Percentiles rank a stretch among this genome's conserved stretches.
phyloP scores from a whole-genome alignment of 2,888 invertebrate species.

The Malthinus flaveolus region DNA sequence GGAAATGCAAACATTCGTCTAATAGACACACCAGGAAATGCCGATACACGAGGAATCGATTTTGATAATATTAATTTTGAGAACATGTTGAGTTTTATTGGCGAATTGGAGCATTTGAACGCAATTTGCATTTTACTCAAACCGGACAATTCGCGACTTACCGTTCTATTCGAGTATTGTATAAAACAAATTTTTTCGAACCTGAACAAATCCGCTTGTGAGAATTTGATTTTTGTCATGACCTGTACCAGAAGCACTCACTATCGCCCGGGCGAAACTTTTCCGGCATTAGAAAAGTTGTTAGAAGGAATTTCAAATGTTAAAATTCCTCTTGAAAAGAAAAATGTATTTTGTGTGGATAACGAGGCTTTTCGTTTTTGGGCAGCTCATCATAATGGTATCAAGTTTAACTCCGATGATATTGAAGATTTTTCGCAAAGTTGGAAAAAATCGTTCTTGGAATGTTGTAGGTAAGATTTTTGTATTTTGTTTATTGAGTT shows the following conservation, averaged over 20 bases:
- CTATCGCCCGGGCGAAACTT: slow-evolving; percentile 39
- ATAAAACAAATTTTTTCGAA: slow-evolving; percentile 40
- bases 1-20: slow-evolving; percentile 30
- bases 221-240: slow-evolving; percentile 44
- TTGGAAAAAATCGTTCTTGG: slow-evolving; percentile 2
- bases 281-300: slow-evolving; percentile 33
- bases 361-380: slow-evolving; percentile 34
- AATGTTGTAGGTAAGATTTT: slow-evolving; percentile 1
- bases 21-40: slow-evolving; percentile 45
- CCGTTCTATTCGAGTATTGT: slow-evolving; percentile 40
- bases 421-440: not conserved
- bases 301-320: slow-evolving; percentile 31
- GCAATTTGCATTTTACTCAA: slow-evolving; percentile 42
- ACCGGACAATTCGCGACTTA: slow-evolving; percentile 37
- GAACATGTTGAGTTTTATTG: slow-evolving; percentile 40
- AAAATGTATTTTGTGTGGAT: slow-evolving; percentile 36
- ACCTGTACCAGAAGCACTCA: slow-evolving; percentile 37
- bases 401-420: not conserved
- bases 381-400: not conserved
- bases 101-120: slow-evolving; percentile 39
- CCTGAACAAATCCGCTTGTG: slow-evolving; percentile 41
- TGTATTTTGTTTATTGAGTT: not conserved
- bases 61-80: slow-evolving; percentile 40
- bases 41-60: slow-evolving; percentile 36
- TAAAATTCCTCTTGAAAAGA: slow-evolving; percentile 32